Evolutionary conservation across 2,797 vertebrate genomes (phyloP), one percentile per base, ranked within the genome.

Genomic region (Etheostoma nigrum): DNA sequence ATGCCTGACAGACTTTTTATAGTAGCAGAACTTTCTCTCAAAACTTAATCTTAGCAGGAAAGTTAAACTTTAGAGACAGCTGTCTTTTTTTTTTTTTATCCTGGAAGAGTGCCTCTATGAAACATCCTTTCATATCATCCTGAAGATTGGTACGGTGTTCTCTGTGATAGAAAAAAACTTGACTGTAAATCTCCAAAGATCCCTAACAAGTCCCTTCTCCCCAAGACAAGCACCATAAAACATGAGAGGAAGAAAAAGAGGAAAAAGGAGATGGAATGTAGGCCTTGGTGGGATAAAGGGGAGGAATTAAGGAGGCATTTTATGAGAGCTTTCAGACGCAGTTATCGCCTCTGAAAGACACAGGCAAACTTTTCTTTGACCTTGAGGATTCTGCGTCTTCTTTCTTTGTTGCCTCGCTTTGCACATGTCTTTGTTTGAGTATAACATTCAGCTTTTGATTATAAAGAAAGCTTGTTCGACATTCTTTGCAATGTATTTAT

Each of bases 131-230:
- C 88, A 92, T 92, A 90, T 90, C 82, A 11, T 65, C 57, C 84
- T 67, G 70, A 84, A 92, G 86, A 94, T 93, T 91, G 88, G 84
- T 85, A 72, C 75, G 55, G 66, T 87, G 85, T 92, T 92, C 86
- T 81, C 71, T 86, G 77, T 89, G 89, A 89, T 90, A 84, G 90
- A 85, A 88, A 89, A 87, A 91, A 90, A 88, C 80, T 77, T 84
- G 85, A 87, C 87, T 87, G 91, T 94, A 94, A 95, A 95, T 95
- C 93, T 92, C 86, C 76, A 76, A 83, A 90, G 90, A 92, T 94
- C 91, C 87, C 84, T 88, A 91, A 93, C 92, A 93, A 93, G 88
- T 92, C 89, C 82, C 87, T 68, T 85, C 83, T 88, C 86, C 74
- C 81, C 63, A 72, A 90, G 92, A 94, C 91, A 88, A 86, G 90